These are phyloP conservation scores for Zosterops pallidus DNA, from an alignment of 2,113 vertebrate species.

Conservation along the genomic window DNA sequence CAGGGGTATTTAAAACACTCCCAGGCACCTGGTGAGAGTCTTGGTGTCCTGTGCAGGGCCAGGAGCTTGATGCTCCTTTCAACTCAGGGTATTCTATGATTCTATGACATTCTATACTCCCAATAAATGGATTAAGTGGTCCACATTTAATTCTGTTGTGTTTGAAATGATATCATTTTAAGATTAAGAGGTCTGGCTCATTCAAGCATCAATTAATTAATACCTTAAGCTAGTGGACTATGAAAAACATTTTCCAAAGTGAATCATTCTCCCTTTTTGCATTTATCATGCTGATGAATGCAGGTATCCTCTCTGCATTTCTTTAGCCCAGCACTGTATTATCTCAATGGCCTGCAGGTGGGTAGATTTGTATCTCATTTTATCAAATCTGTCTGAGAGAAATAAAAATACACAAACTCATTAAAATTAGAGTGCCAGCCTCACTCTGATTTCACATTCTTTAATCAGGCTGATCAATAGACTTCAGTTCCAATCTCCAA, in stretches of 20 bases:
- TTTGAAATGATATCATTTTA: neutral
- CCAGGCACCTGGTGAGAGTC: neutral
- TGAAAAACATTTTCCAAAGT: neutral
- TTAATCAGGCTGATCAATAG: slow-evolving; percentile 28
- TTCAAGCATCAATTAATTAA: neutral
- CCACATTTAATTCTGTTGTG: neutral
- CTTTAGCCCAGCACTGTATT: neutral
- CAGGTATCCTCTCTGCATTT: neutral
- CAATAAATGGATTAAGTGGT: neutral
- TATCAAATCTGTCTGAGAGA: neutral
- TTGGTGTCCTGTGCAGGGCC: neutral
- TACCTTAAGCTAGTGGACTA: neutral
- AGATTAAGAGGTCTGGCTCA: slow-evolving; percentile 1
- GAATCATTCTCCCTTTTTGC: neutral
- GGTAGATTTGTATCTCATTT: slow-evolving; percentile 5
- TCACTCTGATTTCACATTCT: neutral
- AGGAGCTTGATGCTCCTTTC: neutral
- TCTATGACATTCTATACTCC: neutral
- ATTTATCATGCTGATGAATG: neutral
- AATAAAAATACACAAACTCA: neutral
- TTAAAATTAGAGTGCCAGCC: neutral
- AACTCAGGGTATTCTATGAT: neutral
- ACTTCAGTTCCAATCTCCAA: slow-evolving; percentile 30
- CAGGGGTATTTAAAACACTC: neutral
- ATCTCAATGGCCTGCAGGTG: slow-evolving; percentile 36